A percentile compares a stretch with the other conserved stretches of the same genome.
Evolutionary conservation across 2,113 vertebrate genomes (phyloP).

Genomic region (Ranitomeya imitator): DNA sequence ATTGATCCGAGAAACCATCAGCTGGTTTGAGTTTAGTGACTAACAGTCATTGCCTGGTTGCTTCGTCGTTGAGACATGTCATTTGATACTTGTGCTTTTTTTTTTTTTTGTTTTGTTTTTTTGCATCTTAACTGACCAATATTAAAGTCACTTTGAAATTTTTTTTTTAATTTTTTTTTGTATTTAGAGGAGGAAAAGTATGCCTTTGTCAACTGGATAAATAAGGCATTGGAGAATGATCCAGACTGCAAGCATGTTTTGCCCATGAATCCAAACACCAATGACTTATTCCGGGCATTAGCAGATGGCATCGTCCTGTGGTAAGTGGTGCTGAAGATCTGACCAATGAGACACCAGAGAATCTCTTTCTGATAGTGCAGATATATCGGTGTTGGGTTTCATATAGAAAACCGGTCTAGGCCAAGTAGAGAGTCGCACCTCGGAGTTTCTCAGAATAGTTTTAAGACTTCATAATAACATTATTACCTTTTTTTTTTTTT

Average conservation of each 20-base stretch:
- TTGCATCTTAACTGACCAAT: too few relatives aligned
- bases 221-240: conserved; percentile 86
- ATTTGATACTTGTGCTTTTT: not conserved
- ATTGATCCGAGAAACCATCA: too few relatives aligned
- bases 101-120: not conserved
- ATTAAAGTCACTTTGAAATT: too few relatives aligned
- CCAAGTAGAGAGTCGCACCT: too few relatives aligned
- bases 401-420: not conserved
- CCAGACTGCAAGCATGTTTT: conserved; percentile 82
- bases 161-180: not conserved
- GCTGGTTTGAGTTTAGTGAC: too few relatives aligned
- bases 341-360: too few relatives aligned
- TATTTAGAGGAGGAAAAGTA: conserved; percentile 89
- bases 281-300: conserved; percentile 85
- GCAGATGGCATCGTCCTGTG: conserved; percentile 88
- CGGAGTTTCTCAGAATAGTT: not conserved
- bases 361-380: too few relatives aligned
- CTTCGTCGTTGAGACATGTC: not conserved
- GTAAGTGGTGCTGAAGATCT: conserved; percentile 71
- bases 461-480: not conserved
- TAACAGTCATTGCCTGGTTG: too few relatives aligned
- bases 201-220: conserved; percentile 95
- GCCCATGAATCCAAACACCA: conserved; percentile 86
- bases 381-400: too few relatives aligned
- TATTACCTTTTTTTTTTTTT: conserved; percentile 12